Evolutionary conservation across 2,888 invertebrate genomes (phyloP).

Genomic region (Drosophila setosimentum): DNA sequence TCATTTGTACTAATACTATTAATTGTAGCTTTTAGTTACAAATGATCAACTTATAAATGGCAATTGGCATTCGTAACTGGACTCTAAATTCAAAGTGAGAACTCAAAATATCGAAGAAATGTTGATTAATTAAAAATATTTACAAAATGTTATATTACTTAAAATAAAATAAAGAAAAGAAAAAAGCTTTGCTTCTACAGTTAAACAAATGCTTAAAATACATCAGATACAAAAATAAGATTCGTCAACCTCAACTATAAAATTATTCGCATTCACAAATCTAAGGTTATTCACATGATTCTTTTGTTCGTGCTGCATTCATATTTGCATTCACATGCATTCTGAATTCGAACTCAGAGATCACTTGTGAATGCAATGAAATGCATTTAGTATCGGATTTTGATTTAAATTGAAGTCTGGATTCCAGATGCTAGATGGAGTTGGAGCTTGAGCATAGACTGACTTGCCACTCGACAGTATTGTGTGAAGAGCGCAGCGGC

Average conservation of each 20-base stretch:
- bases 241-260: neutral
- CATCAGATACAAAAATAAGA: neutral
- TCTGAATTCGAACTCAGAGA: conserved; percentile 12
- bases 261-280: neutral
- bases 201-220: neutral
- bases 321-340: conserved; percentile 28
- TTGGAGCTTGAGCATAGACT: conserved; percentile 2
- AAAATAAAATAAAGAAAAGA: neutral
- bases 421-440: conserved; percentile 12
- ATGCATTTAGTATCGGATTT: conserved; percentile 30
- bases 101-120: neutral
- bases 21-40: neutral
- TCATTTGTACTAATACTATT: neutral
- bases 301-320: conserved; percentile 20
- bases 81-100: conserved; percentile 36
- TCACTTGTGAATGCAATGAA: conserved; percentile 30
- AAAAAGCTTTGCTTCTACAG: neutral
- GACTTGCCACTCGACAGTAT: conserved; percentile 35
- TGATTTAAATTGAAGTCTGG: conserved; percentile 23
- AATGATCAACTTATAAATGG: neutral
- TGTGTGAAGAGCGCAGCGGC: conserved; percentile 18
- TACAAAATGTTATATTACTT: neutral
- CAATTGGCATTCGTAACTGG: neutral
- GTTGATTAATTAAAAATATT: neutral
- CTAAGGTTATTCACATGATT: conserved; percentile 45